Base-by-base conservation (phyloP, 64 coral and sea anemone species). In the Anthopleura sola region DNA sequence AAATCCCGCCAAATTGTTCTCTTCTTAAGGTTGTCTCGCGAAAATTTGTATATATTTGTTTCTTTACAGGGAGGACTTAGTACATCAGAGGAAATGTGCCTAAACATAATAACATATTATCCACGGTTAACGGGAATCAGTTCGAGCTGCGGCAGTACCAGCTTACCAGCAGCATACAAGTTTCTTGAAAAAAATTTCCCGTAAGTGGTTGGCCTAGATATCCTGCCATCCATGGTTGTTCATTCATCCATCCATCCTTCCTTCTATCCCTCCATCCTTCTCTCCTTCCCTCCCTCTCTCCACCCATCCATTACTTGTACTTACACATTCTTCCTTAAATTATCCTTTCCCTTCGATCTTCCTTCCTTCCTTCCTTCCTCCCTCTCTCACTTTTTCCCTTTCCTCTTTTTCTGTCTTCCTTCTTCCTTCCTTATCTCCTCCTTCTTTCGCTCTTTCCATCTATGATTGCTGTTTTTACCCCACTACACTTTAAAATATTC, bases 101-200 rank as follows among this genome's bases (percentile, higher is more conserved):
- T 76, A 16, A 75, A 76, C 68, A n/a, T 86, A 38, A 40, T 86
- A 15, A 74, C 39, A 28, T 86, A 86, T 19, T 86, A 86, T 39
- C 85, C 85, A 5, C 66, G 85, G 46, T 32, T 77, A 34, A 29
- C 12, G 13, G n/a, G 7, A 14, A 1, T 39, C 16, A 10, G 8
- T 19, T 21, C 28, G 0, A 1, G 1, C 18, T 74, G 31, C 23
- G 23, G 39, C 40, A 51, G 38, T 39, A 71, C 17, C 46, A 76
- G 2, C 37, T 3, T 24, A 18, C 46, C 39, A 21, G 46, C 37
- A 33, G 29, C 14, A 50, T 86, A 86, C 46, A 86, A 23, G 26
- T 53, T 86, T 38, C 36, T 86, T 19, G 11, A 74, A n/a, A 86
- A 86, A n/a, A 19, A 86, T 47, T 75, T 86, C 26, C 82, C 82